Evolutionary conservation across 37 sponge, comb jelly and placozoan species (phyloP).

Genomic region (Aplysina aerophoba): DNA sequence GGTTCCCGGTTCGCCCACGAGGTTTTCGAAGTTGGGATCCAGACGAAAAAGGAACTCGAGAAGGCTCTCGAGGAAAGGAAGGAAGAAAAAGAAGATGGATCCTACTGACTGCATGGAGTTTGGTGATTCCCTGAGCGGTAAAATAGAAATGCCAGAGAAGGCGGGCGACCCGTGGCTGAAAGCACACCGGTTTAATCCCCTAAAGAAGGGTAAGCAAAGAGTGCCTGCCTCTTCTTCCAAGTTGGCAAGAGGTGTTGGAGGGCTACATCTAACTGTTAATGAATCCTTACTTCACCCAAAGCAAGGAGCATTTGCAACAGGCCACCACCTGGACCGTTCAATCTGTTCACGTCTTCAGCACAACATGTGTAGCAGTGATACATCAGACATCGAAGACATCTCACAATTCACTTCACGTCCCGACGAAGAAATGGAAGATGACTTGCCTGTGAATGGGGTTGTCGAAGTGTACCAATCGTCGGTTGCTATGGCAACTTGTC

Average conservation of each 20-base stretch:
- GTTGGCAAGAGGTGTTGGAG: no score
- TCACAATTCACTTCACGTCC: no score
- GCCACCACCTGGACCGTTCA: no score
- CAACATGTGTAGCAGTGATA: no score
- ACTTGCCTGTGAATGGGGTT: not conserved
- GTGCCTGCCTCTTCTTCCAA: no score
- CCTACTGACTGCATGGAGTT: not conserved
- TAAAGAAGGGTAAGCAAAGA: not conserved
- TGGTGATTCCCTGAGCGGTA: not conserved
- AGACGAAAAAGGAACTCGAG: slow-evolving; percentile 5
- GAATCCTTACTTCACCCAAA: no score
- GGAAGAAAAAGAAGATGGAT: slow-evolving; percentile 29
- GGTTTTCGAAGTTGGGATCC: not conserved
- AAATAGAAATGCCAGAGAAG: slow-evolving; percentile 9
- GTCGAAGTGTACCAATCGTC: not conserved
- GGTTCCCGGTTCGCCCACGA: slow-evolving; percentile 22
- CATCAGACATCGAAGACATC: no score
- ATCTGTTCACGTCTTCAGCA: no score
- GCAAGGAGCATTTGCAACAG: no score
- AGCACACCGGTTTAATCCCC: slow-evolving; percentile 19
- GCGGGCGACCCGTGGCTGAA: not conserved
- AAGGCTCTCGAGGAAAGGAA: slow-evolving; percentile 7
- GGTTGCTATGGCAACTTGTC: not conserved
- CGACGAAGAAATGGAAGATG: slow-evolving; percentile 35
- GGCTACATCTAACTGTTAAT: no score